These are phyloP conservation scores for Drosophila leontia DNA, from an alignment of 1,140 invertebrate species.

Conservation along the genomic window DNA sequence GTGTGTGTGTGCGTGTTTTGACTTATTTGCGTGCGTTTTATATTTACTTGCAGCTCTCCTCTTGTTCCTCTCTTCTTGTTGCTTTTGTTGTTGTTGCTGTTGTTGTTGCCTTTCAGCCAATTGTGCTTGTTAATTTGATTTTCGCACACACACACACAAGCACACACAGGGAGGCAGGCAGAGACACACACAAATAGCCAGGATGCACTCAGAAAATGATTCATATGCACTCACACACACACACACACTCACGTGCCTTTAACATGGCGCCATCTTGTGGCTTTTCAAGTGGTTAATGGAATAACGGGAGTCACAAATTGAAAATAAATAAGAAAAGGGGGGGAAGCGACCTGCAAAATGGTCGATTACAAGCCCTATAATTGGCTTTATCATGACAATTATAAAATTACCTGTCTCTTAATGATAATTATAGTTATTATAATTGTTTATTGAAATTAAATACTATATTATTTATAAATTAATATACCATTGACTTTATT, in stretches of 20 bases:
- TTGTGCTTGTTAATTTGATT: slow-evolving; percentile 83
- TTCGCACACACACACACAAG: slow-evolving; percentile 44
- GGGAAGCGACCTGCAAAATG: slow-evolving; percentile 12
- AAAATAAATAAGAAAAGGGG: neutral
- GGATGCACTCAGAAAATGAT: slow-evolving; percentile 25
- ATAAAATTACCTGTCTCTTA: neutral
- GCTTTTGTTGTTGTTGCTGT: slow-evolving; percentile 13
- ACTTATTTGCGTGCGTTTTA: slow-evolving; percentile 67
- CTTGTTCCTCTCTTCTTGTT: slow-evolving; percentile 2
- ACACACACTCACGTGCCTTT: slow-evolving; percentile 1
- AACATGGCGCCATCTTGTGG: slow-evolving; percentile 67
- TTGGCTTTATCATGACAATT: neutral
- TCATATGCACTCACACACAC: slow-evolving; percentile 4
- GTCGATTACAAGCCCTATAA: slow-evolving; percentile 4
- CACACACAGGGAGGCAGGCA: neutral
- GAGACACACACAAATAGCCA: slow-evolving; percentile 11
- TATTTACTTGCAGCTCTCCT: slow-evolving; percentile 42
- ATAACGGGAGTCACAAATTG: slow-evolving; percentile 7
- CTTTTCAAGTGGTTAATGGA: slow-evolving; percentile 57
- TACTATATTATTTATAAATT: too few species aligned
- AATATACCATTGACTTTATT: too few species aligned
- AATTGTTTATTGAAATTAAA: neutral
- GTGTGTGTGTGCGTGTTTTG: slow-evolving; percentile 40
- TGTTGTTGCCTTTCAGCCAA: slow-evolving; percentile 66
- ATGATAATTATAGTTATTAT: neutral